phyloP scores from a whole-genome alignment of 2,888 invertebrate genomes.

The Mimachlamys varia region DNA sequence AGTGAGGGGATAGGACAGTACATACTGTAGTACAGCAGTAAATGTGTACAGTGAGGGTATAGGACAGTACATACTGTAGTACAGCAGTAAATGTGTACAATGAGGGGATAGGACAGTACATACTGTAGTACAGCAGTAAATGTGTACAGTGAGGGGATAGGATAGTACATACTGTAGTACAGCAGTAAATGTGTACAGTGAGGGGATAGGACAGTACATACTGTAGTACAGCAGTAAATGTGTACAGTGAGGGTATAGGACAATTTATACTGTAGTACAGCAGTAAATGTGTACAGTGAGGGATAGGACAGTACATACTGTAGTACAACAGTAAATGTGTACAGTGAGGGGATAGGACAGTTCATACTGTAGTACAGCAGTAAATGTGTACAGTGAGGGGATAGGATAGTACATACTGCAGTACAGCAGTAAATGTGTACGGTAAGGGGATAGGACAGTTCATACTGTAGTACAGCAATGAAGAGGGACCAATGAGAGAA shows the following conservation, averaged over 20 bases:
- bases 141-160: background rate
- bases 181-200: background rate
- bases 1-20: background rate
- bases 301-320: background rate
- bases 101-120: background rate
- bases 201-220: background rate
- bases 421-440: no score
- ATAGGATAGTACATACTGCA: background rate
- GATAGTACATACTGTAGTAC: background rate
- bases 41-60: background rate
- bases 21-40: background rate
- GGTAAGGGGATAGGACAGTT: background rate
- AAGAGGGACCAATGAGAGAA: background rate
- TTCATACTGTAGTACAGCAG: background rate
- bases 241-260: background rate
- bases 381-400: background rate
- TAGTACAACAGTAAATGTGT: no score
- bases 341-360: background rate
- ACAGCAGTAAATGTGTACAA: background rate
- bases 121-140: no score
- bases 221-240: background rate
- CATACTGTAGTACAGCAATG: background rate
- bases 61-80: background rate
- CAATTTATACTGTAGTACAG: background rate
- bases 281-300: background rate